Evolutionary conservation across 2,797 vertebrate species (phyloP).

Genomic region (Paratrypauchen microcephalus): DNA sequence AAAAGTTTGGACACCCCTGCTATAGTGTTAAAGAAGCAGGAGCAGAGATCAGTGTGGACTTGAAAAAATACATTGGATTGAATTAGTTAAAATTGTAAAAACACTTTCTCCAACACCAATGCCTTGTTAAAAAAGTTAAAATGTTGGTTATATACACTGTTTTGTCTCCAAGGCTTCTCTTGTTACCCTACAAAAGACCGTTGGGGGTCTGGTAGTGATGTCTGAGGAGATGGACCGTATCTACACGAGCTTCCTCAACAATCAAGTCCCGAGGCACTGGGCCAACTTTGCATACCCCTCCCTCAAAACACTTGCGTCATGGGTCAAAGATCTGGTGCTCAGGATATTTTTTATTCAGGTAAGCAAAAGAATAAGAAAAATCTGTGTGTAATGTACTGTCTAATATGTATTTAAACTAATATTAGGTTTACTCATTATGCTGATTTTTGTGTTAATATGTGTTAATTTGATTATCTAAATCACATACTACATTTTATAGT

Average conservation of each 20-base stretch:
- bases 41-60: not conserved
- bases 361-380: constrained; percentile 11
- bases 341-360: constrained; percentile 82
- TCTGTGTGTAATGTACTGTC: not conserved
- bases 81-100: not conserved
- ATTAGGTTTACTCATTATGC: not conserved
- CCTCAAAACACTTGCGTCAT: constrained; percentile 78
- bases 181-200: constrained; percentile 78
- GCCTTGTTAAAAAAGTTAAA: not conserved
- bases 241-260: constrained; percentile 83
- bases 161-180: constrained; percentile 69
- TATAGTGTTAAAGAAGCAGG: too few relatives aligned
- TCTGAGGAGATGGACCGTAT: constrained; percentile 84
- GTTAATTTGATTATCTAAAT: not conserved
- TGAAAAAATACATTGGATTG: too few relatives aligned
- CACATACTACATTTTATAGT: too few relatives aligned
- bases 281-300: constrained; percentile 77
- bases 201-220: constrained; percentile 81
- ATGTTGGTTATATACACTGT: not conserved
- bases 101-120: not conserved
- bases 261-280: constrained; percentile 78
- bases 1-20: too few relatives aligned
- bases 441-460: not conserved
- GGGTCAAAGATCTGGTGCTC: constrained; percentile 80
- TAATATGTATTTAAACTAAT: not conserved